Conservation (phyloP, 1,140 invertebrate species). For the Argopecten irradians region DNA sequence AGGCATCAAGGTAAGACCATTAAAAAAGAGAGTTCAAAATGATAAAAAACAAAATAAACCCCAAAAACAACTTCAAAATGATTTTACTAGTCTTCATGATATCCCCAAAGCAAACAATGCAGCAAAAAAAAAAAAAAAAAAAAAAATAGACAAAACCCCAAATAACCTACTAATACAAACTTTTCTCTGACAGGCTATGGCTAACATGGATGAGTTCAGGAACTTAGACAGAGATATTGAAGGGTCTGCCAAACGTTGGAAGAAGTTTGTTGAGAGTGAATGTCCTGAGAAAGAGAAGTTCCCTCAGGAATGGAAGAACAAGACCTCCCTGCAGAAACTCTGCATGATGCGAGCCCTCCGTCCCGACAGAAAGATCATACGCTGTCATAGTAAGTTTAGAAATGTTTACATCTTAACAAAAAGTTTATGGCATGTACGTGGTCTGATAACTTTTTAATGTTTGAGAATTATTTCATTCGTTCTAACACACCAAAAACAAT, state of each 20-base stretch:
- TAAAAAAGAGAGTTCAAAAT: no score
- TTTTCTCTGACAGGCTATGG: constrained; percentile 78
- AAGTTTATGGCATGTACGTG: no score
- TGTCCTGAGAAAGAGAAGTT: constrained; percentile 98
- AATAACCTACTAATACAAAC: neutral
- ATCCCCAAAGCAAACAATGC: no score
- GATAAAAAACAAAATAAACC: no score
- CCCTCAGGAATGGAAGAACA: constrained; percentile 98
- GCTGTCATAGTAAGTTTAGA: constrained; percentile 83
- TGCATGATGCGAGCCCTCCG: constrained; percentile 96
- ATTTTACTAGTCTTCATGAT: no score
- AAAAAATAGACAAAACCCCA: no score
- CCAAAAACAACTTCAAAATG: no score
- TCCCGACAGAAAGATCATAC: constrained; percentile 95
- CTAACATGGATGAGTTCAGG: constrained; percentile 92
- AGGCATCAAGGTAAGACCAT: constrained; percentile 90
- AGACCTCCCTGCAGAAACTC: constrained; percentile 91
- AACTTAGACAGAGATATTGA: constrained; percentile 97
- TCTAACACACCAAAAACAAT: no score
- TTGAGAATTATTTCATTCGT: no score
- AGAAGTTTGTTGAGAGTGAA: constrained; percentile 96
- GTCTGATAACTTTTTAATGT: no score
- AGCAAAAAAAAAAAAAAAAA: no score
- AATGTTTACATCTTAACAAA: no score
- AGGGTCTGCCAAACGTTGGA: constrained; percentile 95